Evolutionary conservation across 1,140 invertebrate species (phyloP).

Genomic region (Drepana arcuata): DNA sequence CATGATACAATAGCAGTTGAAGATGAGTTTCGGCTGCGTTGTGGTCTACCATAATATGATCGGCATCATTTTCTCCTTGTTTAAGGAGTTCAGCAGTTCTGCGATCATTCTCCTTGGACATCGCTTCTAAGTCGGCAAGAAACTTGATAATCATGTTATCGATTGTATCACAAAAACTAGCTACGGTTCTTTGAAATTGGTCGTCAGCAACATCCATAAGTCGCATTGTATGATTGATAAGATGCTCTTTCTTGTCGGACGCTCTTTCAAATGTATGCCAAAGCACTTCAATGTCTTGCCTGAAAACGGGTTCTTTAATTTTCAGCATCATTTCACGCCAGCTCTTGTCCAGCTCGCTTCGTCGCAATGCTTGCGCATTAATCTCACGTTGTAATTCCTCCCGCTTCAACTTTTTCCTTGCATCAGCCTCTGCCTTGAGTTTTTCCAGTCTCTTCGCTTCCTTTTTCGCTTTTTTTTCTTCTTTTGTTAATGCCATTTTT

Average conservation of each 20-base stretch:
- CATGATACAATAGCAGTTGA: constrained; percentile 47
- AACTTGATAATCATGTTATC: constrained; percentile 61
- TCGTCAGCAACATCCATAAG: constrained; percentile 50
- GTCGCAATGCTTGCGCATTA: constrained; percentile 30
- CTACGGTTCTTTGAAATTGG: constrained; percentile 53
- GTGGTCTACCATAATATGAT: constrained; percentile 36
- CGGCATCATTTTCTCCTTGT: constrained; percentile 31
- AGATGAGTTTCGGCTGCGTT: constrained; percentile 55
- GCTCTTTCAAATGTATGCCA: constrained; percentile 55
- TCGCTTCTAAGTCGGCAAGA: constrained; percentile 38
- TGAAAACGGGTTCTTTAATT: constrained; percentile 56
- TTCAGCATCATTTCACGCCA: constrained; percentile 53
- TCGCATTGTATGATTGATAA: constrained; percentile 38
- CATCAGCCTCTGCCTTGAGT: constrained; percentile 33
- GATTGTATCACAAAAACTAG: constrained; percentile 54
- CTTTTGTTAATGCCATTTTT: constrained; percentile 42
- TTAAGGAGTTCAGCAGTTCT: constrained; percentile 40
- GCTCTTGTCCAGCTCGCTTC: constrained; percentile 37
- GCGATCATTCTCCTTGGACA: constrained; percentile 38
- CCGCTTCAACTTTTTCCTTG: constrained; percentile 33
- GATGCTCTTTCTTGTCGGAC: constrained; percentile 53
- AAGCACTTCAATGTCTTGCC: constrained; percentile 53
- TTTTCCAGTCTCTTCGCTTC: constrained; percentile 48
- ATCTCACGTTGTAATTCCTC: constrained; percentile 46
- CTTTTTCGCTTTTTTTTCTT: constrained; percentile 49